Conservation (phyloP, 2,888 invertebrate genomes). For the Drosophila subsilvestris region DNA sequence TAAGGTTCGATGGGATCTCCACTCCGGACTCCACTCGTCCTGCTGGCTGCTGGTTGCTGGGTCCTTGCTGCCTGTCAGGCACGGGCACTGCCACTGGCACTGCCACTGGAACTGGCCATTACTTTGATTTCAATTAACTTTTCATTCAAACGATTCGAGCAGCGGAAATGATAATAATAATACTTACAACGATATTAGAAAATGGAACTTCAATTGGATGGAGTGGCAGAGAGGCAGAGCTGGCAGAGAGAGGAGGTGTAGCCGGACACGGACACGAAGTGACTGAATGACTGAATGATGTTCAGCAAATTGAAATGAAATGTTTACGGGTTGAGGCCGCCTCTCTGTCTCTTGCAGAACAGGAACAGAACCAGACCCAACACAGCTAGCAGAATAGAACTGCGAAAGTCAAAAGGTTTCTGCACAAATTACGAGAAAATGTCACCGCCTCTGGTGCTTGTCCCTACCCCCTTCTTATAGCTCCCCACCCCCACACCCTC, state of each 20-base stretch:
- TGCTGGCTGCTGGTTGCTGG: slow-evolving; percentile 8
- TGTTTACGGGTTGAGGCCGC: slow-evolving; percentile 39
- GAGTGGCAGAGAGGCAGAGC: not conserved
- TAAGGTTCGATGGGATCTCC: slow-evolving; percentile 47
- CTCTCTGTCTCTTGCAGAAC: too few relatives aligned
- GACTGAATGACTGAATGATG: slow-evolving; percentile 41
- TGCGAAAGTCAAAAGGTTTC: slow-evolving; percentile 52
- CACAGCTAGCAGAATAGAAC: not conserved
- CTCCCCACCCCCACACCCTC: not conserved
- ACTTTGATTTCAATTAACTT: slow-evolving; percentile 81
- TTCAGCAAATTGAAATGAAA: slow-evolving; percentile 63
- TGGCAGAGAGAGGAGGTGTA: slow-evolving; percentile 19
- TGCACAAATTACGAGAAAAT: slow-evolving; percentile 71
- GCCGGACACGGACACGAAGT: slow-evolving; percentile 3
- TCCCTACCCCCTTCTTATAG: not conserved
- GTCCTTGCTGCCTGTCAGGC: slow-evolving; percentile 39
- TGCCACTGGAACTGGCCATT: slow-evolving; percentile 51
- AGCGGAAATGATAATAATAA: slow-evolving; percentile 69
- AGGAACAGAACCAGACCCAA: not conserved
- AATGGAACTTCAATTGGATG: slow-evolving; percentile 51
- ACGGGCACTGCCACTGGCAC: not conserved
- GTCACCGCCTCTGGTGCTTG: slow-evolving; percentile 47
- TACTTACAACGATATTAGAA: slow-evolving; percentile 68
- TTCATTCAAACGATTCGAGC: slow-evolving; percentile 60
- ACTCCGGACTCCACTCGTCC: not conserved